Evolutionary conservation across 2,113 vertebrate genomes (phyloP).

Genomic region (Urocolius indicus): DNA sequence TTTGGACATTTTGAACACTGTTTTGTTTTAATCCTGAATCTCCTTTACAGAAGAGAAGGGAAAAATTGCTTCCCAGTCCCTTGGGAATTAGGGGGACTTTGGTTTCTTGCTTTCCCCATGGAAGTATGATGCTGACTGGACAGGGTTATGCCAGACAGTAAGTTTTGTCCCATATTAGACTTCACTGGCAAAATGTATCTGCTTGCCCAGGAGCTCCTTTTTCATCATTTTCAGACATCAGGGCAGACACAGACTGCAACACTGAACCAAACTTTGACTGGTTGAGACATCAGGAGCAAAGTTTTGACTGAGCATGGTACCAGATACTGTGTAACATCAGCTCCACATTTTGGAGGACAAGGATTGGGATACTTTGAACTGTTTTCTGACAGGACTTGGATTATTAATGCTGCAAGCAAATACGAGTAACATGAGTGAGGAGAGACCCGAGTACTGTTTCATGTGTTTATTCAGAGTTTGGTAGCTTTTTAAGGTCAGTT

Average conservation of each 20-base stretch:
- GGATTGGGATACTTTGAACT: neutral
- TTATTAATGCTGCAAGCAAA: neutral
- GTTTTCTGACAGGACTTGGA: neutral
- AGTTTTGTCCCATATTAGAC: neutral
- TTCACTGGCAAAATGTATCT: neutral
- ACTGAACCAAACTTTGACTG: neutral
- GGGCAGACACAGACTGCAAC: neutral
- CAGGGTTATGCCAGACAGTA: neutral
- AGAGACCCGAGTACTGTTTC: neutral
- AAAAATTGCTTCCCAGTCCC: no score
- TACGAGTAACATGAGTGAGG: neutral
- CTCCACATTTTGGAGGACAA: neutral
- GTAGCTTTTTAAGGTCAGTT: slow-evolving; percentile 18
- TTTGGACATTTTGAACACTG: neutral
- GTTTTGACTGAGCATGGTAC: neutral
- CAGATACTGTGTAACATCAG: no score
- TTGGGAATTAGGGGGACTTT: no score
- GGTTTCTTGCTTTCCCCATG: neutral
- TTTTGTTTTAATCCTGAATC: neutral
- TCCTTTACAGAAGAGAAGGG: neutral
- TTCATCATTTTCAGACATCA: neutral
- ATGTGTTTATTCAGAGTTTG: neutral
- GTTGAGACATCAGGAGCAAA: neutral
- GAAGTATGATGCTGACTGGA: neutral
- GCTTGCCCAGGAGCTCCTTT: neutral